Percentiles rank a stretch among this genome's conserved stretches.
Evolutionary conservation across 2,888 invertebrate genomes (phyloP).

Genomic region (Branchellion lobata): DNA sequence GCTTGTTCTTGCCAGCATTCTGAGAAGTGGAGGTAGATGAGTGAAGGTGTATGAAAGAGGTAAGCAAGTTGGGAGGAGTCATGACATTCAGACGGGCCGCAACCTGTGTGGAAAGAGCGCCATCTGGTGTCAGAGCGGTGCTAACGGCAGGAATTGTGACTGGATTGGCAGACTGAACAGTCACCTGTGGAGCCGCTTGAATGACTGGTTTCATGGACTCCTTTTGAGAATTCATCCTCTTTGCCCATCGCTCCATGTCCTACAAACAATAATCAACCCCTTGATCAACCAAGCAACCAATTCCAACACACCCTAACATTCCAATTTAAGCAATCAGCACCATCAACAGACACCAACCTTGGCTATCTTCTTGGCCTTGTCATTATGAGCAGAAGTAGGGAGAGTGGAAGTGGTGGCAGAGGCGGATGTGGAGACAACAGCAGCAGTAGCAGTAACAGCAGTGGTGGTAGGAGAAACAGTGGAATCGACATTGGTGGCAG

Average conservation of each 20-base stretch:
- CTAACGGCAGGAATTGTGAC: neutral
- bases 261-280: too few relatives aligned
- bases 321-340: too few relatives aligned
- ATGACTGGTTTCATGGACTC: constrained; percentile 66
- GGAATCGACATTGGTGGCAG: neutral
- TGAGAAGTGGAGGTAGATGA: too few relatives aligned
- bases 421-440: neutral
- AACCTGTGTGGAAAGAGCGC: neutral
- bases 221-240: constrained; percentile 86
- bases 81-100: too few relatives aligned
- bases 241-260: constrained; percentile 92
- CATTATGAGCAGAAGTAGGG: constrained; percentile 67
- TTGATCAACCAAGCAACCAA: too few relatives aligned
- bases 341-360: too few relatives aligned
- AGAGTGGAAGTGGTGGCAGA: neutral
- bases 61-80: too few relatives aligned
- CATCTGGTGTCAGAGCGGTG: neutral
- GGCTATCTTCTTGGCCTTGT: constrained; percentile 93
- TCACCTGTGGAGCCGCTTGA: constrained; percentile 11
- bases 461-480: neutral
- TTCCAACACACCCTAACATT: too few relatives aligned
- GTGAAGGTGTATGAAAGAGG: too few relatives aligned
- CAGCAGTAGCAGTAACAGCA: neutral
- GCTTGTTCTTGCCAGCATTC: neutral
- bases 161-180: neutral